Percentiles rank a stretch among this genome's conserved stretches.
Evolutionary conservation across 2,797 vertebrate species (phyloP).

Genomic region (Philypnodon macrostomus): DNA sequence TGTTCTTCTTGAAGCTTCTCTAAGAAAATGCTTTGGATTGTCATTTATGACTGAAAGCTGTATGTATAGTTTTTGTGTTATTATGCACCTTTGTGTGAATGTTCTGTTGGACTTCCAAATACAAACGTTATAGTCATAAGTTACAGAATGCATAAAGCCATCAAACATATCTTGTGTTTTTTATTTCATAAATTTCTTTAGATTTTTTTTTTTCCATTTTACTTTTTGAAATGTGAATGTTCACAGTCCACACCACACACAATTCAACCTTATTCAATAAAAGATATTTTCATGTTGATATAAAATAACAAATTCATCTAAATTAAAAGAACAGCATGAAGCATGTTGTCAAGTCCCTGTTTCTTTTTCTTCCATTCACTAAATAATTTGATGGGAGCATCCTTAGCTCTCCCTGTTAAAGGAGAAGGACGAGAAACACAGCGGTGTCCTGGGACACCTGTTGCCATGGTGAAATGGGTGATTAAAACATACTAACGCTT

Average conservation of each 20-base stretch:
- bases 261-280: conserved; percentile 76
- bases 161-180: conserved; percentile 63
- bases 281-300: conserved; percentile 75
- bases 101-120: conserved; percentile 15
- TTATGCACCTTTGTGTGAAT: conserved; percentile 22
- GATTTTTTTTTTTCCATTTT: conserved; percentile 70
- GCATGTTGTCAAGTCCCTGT: conserved; percentile 70
- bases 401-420: conserved; percentile 43
- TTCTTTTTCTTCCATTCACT: conserved; percentile 55
- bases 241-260: conserved; percentile 82
- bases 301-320: conserved; percentile 81
- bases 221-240: conserved; percentile 80
- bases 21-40: conserved; percentile 21
- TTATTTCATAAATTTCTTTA: conserved; percentile 80
- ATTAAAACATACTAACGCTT: conserved; percentile 53
- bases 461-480: conserved; percentile 54
- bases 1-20: conserved; percentile 13
- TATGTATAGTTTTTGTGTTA: conserved; percentile 39
- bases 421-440: conserved; percentile 53
- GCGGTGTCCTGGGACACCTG: conserved; percentile 55
- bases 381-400: conserved; percentile 66
- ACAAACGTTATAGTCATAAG: conserved; percentile 25
- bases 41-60: conserved; percentile 45
- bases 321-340: conserved; percentile 82
- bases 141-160: conserved; percentile 47